Percentiles rank a stretch among this genome's conserved stretches.
phyloP scores from a whole-genome alignment of 2,888 invertebrate genomes.

The Drepana falcataria region DNA sequence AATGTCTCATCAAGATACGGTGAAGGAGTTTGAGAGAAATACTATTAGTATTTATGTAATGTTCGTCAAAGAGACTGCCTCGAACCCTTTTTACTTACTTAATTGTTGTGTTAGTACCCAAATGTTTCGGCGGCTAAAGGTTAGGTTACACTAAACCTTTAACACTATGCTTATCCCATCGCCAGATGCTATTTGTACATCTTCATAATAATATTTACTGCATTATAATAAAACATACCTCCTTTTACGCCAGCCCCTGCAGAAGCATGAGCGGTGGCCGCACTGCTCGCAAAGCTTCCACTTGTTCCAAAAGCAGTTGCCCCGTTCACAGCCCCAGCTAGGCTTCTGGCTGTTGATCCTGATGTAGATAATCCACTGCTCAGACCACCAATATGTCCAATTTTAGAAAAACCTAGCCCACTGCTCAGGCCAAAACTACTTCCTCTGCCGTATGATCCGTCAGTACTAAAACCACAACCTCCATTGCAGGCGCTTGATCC shows the following conservation, averaged over 20 bases:
- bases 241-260: constrained; percentile 56
- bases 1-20: no score
- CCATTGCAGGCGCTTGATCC: constrained; percentile 34
- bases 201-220: no score
- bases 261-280: constrained; percentile 55
- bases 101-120: no score
- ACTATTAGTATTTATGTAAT: no score
- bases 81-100: no score
- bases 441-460: constrained; percentile 18
- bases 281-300: constrained; percentile 53
- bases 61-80: no score
- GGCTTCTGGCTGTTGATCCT: constrained; percentile 41
- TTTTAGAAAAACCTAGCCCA: constrained; percentile 11
- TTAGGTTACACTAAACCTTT: no score
- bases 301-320: constrained; percentile 26
- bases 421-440: constrained; percentile 15
- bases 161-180: no score
- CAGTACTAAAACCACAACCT: constrained; percentile 31
- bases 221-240: constrained; percentile 26
- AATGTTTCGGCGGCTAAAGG: no score
- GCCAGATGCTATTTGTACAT: no score
- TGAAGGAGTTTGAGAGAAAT: no score
- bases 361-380: constrained; percentile 21
- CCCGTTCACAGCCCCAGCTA: constrained; percentile 32
- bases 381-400: constrained; percentile 16